Evolutionary conservation across 2,113 vertebrate species (phyloP), one percentile per base, ranked within the genome.

Genomic region (Lethenteron reissneri): DNA sequence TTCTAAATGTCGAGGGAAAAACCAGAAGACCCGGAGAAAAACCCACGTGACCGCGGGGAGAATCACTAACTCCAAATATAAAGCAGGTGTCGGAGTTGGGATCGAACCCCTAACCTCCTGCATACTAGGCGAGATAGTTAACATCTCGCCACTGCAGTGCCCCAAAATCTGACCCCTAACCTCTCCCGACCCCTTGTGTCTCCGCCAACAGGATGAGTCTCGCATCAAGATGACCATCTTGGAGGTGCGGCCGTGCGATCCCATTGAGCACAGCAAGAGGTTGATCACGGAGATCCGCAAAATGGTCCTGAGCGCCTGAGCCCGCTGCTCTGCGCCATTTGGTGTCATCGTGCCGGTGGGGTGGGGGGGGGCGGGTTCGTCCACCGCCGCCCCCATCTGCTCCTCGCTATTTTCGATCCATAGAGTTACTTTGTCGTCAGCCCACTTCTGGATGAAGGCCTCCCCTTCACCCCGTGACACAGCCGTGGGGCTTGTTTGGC

Each of bases 201-300:
- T 57, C 60, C 70, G 72, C 64, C 58, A 72, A 56, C 73, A 99
- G 94, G 94, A 97, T 17, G 94, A 97, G 69, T 92, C 91, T 75
- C 86, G 89, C 73, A 88, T 97, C 80, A 96, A 95, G 77, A 89
- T 88, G 8, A 89, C 90, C 0, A 88, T 88, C 62, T 2, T 87
- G 81, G 92, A 92, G 0, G 84, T 87, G 80, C 94, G 89, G 76
- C 88, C 88, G 0, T 85, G 97, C 71, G 89, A 95, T 81, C 83
- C 92, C 76, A 83, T 78, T 77, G 94, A 99, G 10, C 91, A 96
- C 75, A 79, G 85, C 84, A 87, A 82, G 77, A 85, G 88, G 78
- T 21, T 99, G 80, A 87, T 99, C 70, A 74, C 77, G 72, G 88
- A 78, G 83, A 97, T 99, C 79, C 82, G 84, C 76, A 94, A 80